phyloP scores from a whole-genome alignment of 2,888 invertebrate genomes.

The Vanessa cardui region DNA sequence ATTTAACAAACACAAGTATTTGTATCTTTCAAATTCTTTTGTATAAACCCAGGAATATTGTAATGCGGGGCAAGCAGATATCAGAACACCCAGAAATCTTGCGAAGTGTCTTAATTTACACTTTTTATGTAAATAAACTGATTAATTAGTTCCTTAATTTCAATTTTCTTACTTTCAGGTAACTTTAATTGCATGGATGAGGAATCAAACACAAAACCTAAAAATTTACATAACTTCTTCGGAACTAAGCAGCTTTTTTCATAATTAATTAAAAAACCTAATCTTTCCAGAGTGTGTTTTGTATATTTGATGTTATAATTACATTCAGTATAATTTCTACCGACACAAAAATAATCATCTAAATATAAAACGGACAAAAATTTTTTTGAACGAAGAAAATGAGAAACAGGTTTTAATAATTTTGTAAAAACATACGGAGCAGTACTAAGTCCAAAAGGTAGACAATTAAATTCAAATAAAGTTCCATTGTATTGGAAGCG shows the following conservation, averaged over 20 bases:
- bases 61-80: background rate
- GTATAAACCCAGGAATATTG: background rate
- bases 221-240: no score
- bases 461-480: background rate
- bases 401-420: background rate
- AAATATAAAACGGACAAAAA: background rate
- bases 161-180: no score
- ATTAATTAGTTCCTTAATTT: no score
- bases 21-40: background rate
- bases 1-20: background rate
- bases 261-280: no score
- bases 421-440: background rate
- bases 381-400: background rate
- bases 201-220: no score
- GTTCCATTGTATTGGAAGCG: background rate
- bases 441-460: background rate
- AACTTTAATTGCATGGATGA: no score
- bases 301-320: no score
- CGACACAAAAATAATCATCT: no score
- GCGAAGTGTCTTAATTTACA: background rate
- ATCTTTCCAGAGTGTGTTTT: no score
- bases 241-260: no score
- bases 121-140: no score
- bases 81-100: background rate
- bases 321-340: no score